These are phyloP conservation scores for Oikopleura albicans DNA, from an alignment of 23 tunicate genomes.

Conservation along the genomic window DNA sequence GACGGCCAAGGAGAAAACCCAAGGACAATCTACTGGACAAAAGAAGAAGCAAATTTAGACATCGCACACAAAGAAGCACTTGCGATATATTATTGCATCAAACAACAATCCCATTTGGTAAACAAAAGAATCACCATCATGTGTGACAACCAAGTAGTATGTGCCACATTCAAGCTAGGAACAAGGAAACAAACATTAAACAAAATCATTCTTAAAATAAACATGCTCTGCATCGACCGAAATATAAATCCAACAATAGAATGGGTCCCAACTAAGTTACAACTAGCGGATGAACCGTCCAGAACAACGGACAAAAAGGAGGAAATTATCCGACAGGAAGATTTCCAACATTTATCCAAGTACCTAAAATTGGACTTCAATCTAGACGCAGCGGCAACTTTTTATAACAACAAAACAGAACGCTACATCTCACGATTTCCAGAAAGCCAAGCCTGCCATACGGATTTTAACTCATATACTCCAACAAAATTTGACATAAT, in stretches of 20 bases:
- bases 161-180: neutral
- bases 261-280: neutral
- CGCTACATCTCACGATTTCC: neutral
- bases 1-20: neutral
- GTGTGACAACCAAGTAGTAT: neutral
- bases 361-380: neutral
- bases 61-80: neutral
- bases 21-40: neutral
- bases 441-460: neutral
- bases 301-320: neutral
- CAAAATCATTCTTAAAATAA: neutral
- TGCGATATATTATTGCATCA: neutral
- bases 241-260: neutral
- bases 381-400: neutral
- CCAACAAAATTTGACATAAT: neutral
- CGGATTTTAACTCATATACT: neutral
- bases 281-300: neutral
- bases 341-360: neutral
- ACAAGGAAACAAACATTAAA: neutral
- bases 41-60: neutral
- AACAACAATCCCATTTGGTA: neutral
- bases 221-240: neutral
- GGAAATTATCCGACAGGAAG: neutral
- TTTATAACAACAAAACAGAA: neutral
- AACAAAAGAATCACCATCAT: neutral